These are phyloP conservation scores for Axea sp. DNA, from an alignment of 2,888 invertebrate species.

Conservation along the genomic window DNA sequence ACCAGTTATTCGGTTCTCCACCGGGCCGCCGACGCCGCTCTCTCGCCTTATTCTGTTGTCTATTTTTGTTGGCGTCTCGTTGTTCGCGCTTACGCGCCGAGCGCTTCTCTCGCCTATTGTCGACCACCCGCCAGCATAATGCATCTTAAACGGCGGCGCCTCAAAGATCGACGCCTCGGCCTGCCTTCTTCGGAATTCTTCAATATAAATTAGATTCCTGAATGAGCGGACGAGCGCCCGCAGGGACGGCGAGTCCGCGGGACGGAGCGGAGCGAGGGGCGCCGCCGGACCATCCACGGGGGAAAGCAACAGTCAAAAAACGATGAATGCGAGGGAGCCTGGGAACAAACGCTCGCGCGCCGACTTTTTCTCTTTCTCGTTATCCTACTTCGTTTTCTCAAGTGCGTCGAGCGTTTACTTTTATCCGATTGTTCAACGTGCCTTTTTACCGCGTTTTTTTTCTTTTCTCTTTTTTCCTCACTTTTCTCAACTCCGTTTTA, in stretches of 20 bases:
- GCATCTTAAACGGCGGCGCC: slow-evolving; percentile 79
- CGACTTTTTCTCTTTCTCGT: slow-evolving; percentile 15
- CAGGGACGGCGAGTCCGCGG: slow-evolving; percentile 51
- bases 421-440: slow-evolving; percentile 14
- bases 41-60: slow-evolving; percentile 51
- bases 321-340: slow-evolving; percentile 56
- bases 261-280: slow-evolving; percentile 34
- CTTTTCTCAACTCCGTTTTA: neutral
- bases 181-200: slow-evolving; percentile 76
- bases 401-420: neutral
- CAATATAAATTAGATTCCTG: slow-evolving; percentile 78
- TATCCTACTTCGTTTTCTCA: neutral
- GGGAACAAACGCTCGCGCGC: slow-evolving; percentile 51
- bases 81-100: slow-evolving; percentile 51
- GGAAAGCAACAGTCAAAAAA: slow-evolving; percentile 50
- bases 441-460: slow-evolving; percentile 17
- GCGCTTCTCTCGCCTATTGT: slow-evolving; percentile 69
- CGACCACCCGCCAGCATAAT: slow-evolving; percentile 76
- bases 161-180: slow-evolving; percentile 78
- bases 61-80: slow-evolving; percentile 49
- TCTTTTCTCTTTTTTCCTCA: slow-evolving; percentile 4
- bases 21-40: slow-evolving; percentile 11
- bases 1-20: slow-evolving; percentile 43
- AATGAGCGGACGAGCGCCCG: slow-evolving; percentile 69
- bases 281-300: slow-evolving; percentile 46